A percentile compares a stretch with the other conserved stretches of the same genome.
These are phyloP conservation scores for Gracilinanus agilis DNA, from an alignment of 2,113 vertebrate species.

Conservation along the genomic window DNA sequence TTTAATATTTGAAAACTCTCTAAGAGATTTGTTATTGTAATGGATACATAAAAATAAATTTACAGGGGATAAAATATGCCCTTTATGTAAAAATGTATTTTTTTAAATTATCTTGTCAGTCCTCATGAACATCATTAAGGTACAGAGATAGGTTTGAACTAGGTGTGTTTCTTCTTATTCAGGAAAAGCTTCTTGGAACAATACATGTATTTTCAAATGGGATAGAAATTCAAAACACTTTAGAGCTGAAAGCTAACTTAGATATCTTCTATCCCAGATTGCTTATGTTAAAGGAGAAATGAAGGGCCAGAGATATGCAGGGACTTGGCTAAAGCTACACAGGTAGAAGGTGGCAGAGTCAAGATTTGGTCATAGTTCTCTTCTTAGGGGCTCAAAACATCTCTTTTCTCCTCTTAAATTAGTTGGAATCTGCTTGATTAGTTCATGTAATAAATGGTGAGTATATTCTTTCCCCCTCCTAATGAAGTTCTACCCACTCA, in stretches of 20 bases:
- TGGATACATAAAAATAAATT: conserved; percentile 47
- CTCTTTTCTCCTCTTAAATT: too few species aligned
- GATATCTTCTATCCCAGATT: neutral
- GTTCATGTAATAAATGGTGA: neutral
- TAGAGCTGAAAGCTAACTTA: neutral
- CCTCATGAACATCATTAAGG: neutral
- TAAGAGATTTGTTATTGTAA: conserved; percentile 39
- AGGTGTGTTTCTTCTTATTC: neutral
- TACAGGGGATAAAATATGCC: conserved; percentile 34
- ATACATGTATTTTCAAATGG: neutral
- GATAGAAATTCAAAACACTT: neutral
- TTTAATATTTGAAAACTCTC: conserved; percentile 74
- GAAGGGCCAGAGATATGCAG: neutral
- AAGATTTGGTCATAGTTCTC: neutral
- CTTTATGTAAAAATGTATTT: neutral
- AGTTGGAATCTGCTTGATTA: neutral
- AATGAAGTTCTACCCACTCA: neutral
- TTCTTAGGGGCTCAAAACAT: neutral
- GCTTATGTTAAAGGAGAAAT: neutral
- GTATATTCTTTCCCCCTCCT: neutral
- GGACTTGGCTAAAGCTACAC: neutral
- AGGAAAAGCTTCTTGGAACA: neutral
- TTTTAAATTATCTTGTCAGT: neutral
- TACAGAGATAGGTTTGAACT: neutral
- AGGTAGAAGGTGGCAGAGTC: neutral